phyloP scores from a whole-genome alignment of 1,140 invertebrate genomes.

The Apis florea region DNA sequence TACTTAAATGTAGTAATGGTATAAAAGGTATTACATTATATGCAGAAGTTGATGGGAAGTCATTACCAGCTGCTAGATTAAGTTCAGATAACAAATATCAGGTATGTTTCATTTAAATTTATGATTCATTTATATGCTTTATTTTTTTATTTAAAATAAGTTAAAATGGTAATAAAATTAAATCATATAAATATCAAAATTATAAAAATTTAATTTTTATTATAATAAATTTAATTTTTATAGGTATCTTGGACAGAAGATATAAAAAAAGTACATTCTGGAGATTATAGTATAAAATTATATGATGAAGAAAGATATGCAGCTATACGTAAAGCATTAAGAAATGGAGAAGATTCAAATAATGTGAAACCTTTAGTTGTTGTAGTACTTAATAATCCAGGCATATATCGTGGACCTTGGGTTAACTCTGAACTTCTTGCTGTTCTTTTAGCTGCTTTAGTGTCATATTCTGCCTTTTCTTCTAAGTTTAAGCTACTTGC shows the following conservation, averaged over 20 bases:
- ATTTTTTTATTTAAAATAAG: background rate
- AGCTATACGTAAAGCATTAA: conserved; percentile 87
- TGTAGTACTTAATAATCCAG: conserved; percentile 89
- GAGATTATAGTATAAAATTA: conserved; percentile 89
- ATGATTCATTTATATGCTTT: background rate
- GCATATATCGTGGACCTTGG: conserved; percentile 94
- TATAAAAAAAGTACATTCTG: conserved; percentile 88
- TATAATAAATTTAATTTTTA: conserved; percentile 39
- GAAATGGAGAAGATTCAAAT: conserved; percentile 85
- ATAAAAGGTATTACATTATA: conserved; percentile 87
- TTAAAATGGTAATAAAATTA: background rate
- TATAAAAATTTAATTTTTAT: background rate
- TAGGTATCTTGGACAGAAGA: conserved; percentile 96
- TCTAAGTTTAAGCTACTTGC: conserved; percentile 90
- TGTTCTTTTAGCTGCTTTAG: conserved; percentile 86
- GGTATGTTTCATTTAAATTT: conserved; percentile 77
- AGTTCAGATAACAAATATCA: conserved; percentile 88
- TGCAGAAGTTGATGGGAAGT: conserved; percentile 91
- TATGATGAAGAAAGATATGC: conserved; percentile 96
- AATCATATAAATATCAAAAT: background rate
- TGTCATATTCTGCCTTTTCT: conserved; percentile 93
- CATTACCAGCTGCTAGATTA: conserved; percentile 89
- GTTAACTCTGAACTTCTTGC: conserved; percentile 96
- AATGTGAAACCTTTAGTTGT: conserved; percentile 87
- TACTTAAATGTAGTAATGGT: conserved; percentile 85